These are phyloP conservation scores for Balaeniceps rex DNA, from an alignment of 2,113 vertebrate genomes.

Conservation along the genomic window DNA sequence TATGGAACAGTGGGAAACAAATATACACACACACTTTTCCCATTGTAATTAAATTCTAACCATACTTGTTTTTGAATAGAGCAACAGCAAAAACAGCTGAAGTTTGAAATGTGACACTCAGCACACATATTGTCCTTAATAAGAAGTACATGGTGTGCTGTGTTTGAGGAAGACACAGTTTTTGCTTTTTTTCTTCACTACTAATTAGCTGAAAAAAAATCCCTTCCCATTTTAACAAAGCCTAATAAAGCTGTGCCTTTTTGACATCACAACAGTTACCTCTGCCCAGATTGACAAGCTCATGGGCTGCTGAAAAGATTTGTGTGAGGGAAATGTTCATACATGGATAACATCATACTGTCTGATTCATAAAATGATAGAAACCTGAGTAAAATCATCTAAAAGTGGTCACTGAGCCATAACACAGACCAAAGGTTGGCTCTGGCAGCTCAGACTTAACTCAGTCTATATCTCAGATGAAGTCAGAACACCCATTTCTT, in stretches of 20 bases:
- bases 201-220: not conserved
- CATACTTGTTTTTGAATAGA: slow-evolving; percentile 37
- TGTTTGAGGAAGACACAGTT: not conserved
- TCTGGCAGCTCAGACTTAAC: not conserved
- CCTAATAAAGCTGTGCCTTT: not conserved
- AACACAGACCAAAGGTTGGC: not conserved
- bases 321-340: not conserved
- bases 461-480: not conserved
- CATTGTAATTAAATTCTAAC: slow-evolving; percentile 46
- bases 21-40: slow-evolving; percentile 1
- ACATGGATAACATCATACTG: not conserved
- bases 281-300: not conserved
- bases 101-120: slow-evolving; percentile 46
- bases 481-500: not conserved
- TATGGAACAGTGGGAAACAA: slow-evolving; percentile 33
- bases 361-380: not conserved
- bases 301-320: not conserved
- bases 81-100: slow-evolving; percentile 38
- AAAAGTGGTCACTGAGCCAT: not conserved
- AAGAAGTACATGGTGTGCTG: slow-evolving; percentile 35
- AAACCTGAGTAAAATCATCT: not conserved
- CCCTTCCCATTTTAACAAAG: slow-evolving; percentile 1
- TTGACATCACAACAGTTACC: not conserved
- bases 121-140: not conserved
- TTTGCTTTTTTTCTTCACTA: not conserved